A percentile compares a stretch with the other conserved stretches of the same genome.
phyloP scores from a whole-genome alignment of 1,140 invertebrate genomes.

The Eumaeus atala region DNA sequence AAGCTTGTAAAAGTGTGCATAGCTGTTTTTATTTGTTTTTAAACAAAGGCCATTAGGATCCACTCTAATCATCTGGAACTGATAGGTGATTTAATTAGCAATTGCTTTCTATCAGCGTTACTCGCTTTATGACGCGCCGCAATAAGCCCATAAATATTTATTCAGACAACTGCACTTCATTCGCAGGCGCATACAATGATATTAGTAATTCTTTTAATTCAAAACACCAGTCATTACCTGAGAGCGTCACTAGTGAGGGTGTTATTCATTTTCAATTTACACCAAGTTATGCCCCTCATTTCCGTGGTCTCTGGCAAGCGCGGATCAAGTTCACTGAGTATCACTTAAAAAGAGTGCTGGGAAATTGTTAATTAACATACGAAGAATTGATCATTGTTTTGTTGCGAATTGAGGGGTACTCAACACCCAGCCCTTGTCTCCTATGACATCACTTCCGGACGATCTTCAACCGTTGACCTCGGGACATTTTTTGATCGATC shows the following conservation, averaged over 20 bases:
- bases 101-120: conserved; percentile 12
- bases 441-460: conserved; percentile 31
- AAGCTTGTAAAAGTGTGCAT: conserved; percentile 21
- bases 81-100: conserved; percentile 15
- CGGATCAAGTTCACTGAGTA: conserved; percentile 25
- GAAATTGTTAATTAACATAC: conserved; percentile 22
- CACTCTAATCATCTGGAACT: conserved; percentile 19
- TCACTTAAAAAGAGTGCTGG: conserved; percentile 25
- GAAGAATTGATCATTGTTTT: conserved; percentile 22
- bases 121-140: conserved; percentile 9
- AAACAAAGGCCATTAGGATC: conserved; percentile 23
- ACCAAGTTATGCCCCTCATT: conserved; percentile 26
- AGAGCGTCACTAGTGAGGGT: conserved; percentile 18
- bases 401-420: conserved; percentile 25
- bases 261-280: conserved; percentile 29
- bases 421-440: conserved; percentile 23
- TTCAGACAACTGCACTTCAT: conserved; percentile 35
- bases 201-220: conserved; percentile 20
- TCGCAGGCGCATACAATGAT: conserved; percentile 32
- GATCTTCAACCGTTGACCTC: conserved; percentile 35
- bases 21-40: conserved; percentile 22
- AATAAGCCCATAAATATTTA: conserved; percentile 33
- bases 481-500: conserved; percentile 44
- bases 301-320: conserved; percentile 23
- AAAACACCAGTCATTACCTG: conserved; percentile 15